Evolutionary conservation across 2,113 vertebrate genomes (phyloP), one percentile per base, ranked within the genome.

Genomic region (Ictalurus punctatus): DNA sequence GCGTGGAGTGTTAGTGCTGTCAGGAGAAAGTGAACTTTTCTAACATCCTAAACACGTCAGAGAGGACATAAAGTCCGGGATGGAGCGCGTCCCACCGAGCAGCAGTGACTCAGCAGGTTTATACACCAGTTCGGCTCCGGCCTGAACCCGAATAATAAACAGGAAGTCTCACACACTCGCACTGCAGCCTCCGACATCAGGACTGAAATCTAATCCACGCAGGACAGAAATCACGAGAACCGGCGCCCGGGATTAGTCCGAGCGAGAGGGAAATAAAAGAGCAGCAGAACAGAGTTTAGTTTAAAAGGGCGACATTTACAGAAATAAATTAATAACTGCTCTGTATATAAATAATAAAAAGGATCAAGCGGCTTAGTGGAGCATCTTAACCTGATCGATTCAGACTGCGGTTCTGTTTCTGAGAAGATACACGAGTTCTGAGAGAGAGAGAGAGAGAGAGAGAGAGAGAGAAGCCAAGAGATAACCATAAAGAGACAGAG

Each of bases 261-360:
- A 83, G 37, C 1, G 21, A 80, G 88, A 91, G 86, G 67, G 61
- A 73, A 90, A 90, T 65, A 91, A 82, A 90, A 85, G 16, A 89
- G 90, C 84, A 16, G 85, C 78, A 90, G 91, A 92, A 91, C 90
- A 91, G 90, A 90, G 91, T 93, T 94, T 89, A 89, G 88, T 90
- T 92, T 92, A 86, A 88, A 81, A 34, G 63, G 83, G 80, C 92
- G 91, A 90, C 92, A 93, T 94, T 93, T 89, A 79, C 91, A 56
- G 12, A 90, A 87, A 91, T 84, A 87, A 88, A 90, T 88, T 34
- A 81, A 81, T 81, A 81, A 81, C 3, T 23, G n/a, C 80, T 82
- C 34, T 86, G 92, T 82, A 93, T 90, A 95, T 93, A 90, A 89
- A 91, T 92, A 92, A 89, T 83, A 59, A 89, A 93, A 84, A 3